Conservation (phyloP, 2,113 vertebrate species). For the Pterophyllum scalare region DNA sequence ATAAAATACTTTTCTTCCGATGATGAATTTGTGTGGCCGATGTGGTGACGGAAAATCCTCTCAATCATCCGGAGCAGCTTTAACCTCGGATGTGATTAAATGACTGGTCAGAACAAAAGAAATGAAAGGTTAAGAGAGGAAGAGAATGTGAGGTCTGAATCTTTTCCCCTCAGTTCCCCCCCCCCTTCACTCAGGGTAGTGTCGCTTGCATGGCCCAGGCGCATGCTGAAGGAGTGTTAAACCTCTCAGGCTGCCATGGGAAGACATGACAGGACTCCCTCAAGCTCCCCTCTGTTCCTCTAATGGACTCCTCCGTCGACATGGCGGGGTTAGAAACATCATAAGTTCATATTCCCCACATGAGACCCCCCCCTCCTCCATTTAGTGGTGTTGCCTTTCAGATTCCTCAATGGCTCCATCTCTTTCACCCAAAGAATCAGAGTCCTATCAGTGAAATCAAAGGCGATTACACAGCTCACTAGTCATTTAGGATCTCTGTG, state of each 20-base stretch:
- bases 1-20: conserved; percentile 43
- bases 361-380: conserved; percentile 78
- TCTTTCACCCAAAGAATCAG: conserved; percentile 83
- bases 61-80: conserved; percentile 4
- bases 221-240: conserved; percentile 80
- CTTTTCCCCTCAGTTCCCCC: neutral
- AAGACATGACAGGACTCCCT: conserved; percentile 84
- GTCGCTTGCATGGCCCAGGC: conserved; percentile 49
- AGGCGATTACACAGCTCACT: conserved; percentile 88
- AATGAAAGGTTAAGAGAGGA: conserved; percentile 52
- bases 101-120: conserved; percentile 59
- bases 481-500: conserved; percentile 95
- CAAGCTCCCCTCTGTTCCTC: conserved; percentile 88
- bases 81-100: conserved; percentile 34
- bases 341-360: conserved; percentile 85
- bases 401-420: conserved; percentile 81
- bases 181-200: neutral
- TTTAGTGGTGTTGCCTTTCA: conserved; percentile 83
- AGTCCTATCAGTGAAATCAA: conserved; percentile 91
- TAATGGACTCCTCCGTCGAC: conserved; percentile 86
- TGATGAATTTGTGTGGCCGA: conserved; percentile 35
- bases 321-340: conserved; percentile 85
- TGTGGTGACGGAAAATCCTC: neutral
- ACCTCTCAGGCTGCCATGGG: conserved; percentile 84
- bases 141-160: conserved; percentile 32